phyloP scores from a whole-genome alignment of 2,113 vertebrate species.

The Petrocephalus microphthalmus region DNA sequence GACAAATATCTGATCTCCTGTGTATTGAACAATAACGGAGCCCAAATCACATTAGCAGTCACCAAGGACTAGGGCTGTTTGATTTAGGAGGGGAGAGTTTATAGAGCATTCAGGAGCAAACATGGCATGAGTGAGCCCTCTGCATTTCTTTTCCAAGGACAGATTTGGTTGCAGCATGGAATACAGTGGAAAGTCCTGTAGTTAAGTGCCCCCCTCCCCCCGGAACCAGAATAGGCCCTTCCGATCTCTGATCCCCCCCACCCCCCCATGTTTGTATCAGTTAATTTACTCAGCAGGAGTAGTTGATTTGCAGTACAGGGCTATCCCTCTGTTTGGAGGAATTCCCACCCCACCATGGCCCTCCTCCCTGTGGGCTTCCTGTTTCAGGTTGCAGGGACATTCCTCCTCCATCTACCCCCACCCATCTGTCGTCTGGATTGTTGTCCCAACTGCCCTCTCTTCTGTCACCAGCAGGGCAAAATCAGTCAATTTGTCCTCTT shows the following conservation, averaged over 20 bases:
- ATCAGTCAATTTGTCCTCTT: not conserved
- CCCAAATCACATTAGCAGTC: not conserved
- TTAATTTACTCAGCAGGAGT: slow-evolving; percentile 17
- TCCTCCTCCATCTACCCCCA: not conserved
- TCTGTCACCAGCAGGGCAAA: not conserved
- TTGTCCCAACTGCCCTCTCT: not conserved
- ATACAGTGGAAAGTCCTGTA: not conserved
- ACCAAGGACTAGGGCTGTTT: not conserved
- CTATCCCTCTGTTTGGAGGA: not conserved
- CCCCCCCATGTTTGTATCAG: not conserved
- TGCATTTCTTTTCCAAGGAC: not conserved
- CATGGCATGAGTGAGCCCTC: not conserved
- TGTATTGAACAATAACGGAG: not conserved
- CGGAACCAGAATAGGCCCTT: not conserved
- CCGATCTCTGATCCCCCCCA: not conserved
- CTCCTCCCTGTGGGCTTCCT: slow-evolving; percentile 13
- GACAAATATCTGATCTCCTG: not conserved
- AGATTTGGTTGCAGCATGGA: not conserved
- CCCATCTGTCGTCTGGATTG: not conserved
- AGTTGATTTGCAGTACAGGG: slow-evolving; percentile 16
- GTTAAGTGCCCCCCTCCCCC: not conserved
- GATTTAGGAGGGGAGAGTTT: not conserved
- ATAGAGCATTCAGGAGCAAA: not conserved
- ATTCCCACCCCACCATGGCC: slow-evolving; percentile 28
- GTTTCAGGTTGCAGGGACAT: slow-evolving; percentile 17